These are phyloP conservation scores for Lithophane ornitopus DNA, from an alignment of 2,888 invertebrate species.

Conservation along the genomic window DNA sequence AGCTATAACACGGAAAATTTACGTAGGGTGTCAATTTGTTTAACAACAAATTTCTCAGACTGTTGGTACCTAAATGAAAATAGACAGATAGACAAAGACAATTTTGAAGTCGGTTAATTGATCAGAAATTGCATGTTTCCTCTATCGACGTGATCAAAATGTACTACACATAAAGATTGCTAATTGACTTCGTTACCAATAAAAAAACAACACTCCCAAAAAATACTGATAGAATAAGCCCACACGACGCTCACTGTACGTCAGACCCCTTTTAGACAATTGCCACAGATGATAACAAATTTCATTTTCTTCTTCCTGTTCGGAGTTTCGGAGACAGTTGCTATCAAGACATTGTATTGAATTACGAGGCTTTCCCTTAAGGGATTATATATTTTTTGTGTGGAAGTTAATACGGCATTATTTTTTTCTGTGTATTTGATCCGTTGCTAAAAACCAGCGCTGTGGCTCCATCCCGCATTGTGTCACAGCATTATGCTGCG, in stretches of 20 bases:
- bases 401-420: not conserved
- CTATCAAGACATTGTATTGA: slow-evolving; percentile 57
- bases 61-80: too few relatives aligned
- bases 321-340: slow-evolving; percentile 46
- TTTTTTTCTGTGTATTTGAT: not conserved
- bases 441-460: too few relatives aligned
- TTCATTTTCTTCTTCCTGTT: slow-evolving; percentile 56
- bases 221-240: not conserved
- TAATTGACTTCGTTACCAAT: not conserved
- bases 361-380: slow-evolving; percentile 34
- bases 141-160: not conserved
- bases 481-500: too few relatives aligned
- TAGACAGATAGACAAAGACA: too few relatives aligned
- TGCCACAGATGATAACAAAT: slow-evolving; percentile 64
- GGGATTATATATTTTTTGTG: slow-evolving; percentile 12
- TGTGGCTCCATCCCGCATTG: too few relatives aligned
- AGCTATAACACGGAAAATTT: too few relatives aligned
- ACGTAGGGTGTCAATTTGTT: too few relatives aligned
- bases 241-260: slow-evolving; percentile 5
- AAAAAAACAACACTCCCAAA: not conserved
- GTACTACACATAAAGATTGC: too few relatives aligned
- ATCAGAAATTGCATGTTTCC: not conserved
- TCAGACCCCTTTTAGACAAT: slow-evolving; percentile 54
- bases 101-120: not conserved
- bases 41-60: too few relatives aligned